Evolutionary conservation across 2,888 invertebrate genomes (phyloP), one percentile per base, ranked within the genome.

Genomic region (Drosophila maculinotata): DNA sequence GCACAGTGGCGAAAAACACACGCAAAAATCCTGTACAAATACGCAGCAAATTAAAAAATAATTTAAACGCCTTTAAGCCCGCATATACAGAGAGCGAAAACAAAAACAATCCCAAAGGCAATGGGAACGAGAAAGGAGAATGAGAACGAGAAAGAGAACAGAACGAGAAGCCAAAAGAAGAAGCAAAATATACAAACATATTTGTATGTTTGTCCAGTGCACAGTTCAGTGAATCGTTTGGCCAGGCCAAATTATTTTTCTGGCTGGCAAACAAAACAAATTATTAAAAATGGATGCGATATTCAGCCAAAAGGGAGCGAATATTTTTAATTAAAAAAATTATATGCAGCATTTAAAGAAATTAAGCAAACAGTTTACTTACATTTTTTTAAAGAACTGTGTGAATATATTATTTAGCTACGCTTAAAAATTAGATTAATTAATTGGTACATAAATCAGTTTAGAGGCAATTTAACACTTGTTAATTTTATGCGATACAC

Each of bases 171-270:
- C 41, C 69, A 9, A 69, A 23, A 62, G 45, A 57, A 58, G 58
- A 58, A 38, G 28, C 30, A 20, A 62, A 39, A 36, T 69, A n/a
- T n/a, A n/a, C n/a, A n/a, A n/a, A n/a, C n/a, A n/a, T n/a, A n/a
- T n/a, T n/a, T n/a, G 28, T 48, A 36, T 44, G 59, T 63, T 23
- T 52, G 76, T 42, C 47, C 62, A 86, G 53, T 64, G 64, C 64
- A 81, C 80, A 81, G 84, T 80, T 81, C 80, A 81, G 81, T 81
- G 80, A 86, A 73, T 86, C 84, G 69, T 80, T 87, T 69, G 73
- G 51, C 62, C 72, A 54, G 59, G 60, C 73, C 57, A 66, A 80
- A 86, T 80, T 70, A 72, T 86, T 79, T 86, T 86, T 66, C 80
- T 68, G 83, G 77, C 64, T 54, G 73, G 73, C 87, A 79, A 83